Conservation (phyloP, 2,113 vertebrate genomes). For the Oceanodroma tethys region DNA sequence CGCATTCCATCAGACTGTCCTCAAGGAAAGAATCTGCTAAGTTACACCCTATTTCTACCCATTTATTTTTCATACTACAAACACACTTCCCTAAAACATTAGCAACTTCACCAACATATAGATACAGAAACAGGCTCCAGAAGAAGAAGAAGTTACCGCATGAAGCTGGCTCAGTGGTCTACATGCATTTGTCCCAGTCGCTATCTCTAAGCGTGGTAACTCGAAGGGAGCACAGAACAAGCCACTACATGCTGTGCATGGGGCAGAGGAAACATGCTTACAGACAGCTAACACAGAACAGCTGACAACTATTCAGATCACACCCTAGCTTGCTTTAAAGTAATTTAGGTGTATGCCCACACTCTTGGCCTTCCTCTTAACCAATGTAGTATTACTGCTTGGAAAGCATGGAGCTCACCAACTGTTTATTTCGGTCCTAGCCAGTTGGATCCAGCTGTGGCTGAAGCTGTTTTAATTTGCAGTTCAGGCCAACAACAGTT, state of each 20-base stretch:
- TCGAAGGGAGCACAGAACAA: background rate
- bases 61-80: background rate
- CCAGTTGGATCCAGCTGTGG: background rate
- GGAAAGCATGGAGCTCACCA: background rate
- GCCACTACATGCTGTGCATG: fast-evolving
- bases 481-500: background rate
- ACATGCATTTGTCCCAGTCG: background rate
- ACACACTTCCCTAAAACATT: background rate
- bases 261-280: background rate
- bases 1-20: background rate
- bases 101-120: background rate
- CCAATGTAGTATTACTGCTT: background rate
- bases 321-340: background rate
- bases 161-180: background rate
- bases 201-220: fast-evolving
- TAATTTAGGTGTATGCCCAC: fast-evolving
- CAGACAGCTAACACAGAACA: background rate
- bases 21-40: background rate
- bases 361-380: background rate
- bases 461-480: background rate
- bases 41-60: background rate
- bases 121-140: background rate
- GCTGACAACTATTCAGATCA: background rate
- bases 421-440: background rate
- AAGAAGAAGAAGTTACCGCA: background rate